Conservation (phyloP, 2,113 vertebrate species). For the Forbesichthys papilliferus region DNA sequence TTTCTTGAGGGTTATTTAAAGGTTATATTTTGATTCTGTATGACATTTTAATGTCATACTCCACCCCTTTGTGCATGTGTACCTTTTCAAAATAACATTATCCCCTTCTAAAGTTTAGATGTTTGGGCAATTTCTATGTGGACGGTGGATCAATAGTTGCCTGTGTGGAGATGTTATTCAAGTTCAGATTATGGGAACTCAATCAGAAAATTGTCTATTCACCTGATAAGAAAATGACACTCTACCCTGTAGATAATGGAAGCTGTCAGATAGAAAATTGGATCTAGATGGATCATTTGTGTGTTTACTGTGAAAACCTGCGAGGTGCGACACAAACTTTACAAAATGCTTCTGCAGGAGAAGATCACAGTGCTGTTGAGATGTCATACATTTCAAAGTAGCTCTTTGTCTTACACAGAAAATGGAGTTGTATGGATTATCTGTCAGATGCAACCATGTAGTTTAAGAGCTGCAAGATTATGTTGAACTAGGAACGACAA, state of each 20-base stretch:
- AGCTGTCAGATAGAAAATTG: conserved; percentile 32
- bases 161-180: conserved; percentile 29
- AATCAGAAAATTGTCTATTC: conserved; percentile 34
- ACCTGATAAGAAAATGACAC: conserved; percentile 45
- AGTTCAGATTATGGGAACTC: conserved; percentile 3
- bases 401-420: not conserved
- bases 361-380: conserved; percentile 15
- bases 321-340: conserved; percentile 13
- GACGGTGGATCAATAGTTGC: conserved; percentile 34
- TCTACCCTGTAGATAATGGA: conserved; percentile 39
- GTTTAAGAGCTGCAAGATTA: conserved; percentile 4
- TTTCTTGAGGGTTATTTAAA: too few species aligned
- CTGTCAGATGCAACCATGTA: conserved; percentile 35
- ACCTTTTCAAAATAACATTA: not conserved
- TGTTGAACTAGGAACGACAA: not conserved
- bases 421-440: conserved; percentile 13
- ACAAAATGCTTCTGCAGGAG: conserved; percentile 10
- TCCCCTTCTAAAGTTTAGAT: not conserved
- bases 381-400: conserved; percentile 30
- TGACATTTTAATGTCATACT: too few species aligned
- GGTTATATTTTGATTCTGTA: too few species aligned
- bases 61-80: not conserved
- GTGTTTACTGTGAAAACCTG: conserved; percentile 14
- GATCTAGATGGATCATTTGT: conserved; percentile 20
- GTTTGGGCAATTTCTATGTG: conserved; percentile 4